Base-by-base conservation (phyloP, 2,888 invertebrate genomes). In the Synergus laeviventris region DNA sequence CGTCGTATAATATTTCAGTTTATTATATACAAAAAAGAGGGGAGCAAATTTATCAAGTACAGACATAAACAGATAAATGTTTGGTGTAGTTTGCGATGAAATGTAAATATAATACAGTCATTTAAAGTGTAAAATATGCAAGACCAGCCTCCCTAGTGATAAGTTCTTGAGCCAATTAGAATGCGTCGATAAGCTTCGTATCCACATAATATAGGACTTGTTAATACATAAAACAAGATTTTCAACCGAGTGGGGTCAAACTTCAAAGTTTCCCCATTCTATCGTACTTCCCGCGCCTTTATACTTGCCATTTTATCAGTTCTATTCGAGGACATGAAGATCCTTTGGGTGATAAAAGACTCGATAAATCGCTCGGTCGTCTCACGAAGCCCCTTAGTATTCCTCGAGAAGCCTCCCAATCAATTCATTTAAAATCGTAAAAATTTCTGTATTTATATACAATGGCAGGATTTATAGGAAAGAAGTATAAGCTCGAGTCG, bases 401-500 rank as follows among this genome's bases (percentile, higher is more conserved):
- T n/a, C n/a, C 7, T n/a, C 24, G 16, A 31, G 31, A n/a, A 70
- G 56, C 8, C 56, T 21, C 12, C 21, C 14, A 4, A 21, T 56
- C 56, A 18, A 14, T 24, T 21, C 11, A 24, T 45, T 66, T 24
- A 0, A 42, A 38, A 38, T 38, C 9, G 14, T 1, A 62, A 18
- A 39, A 39, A 14, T 21, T 18, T 49, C 7, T 5, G 1, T 2
- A 49, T n/a, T 49, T 2, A 49, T 49, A 49, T n/a, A 49, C n/a
- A 49, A 49, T 49, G 49, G n/a, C n/a, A 49, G 49, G 49, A 21
- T 91, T 92, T 85, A 85, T 91, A 14, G 96, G 95, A 90, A 96
- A 95, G 92, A 95, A 95, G 91, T 97, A 95, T 93, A 97, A 97
- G 91, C 93, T 97, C 91, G 91, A 92, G 80, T 93, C 93, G 79